Evolutionary conservation across 1,140 invertebrate genomes (phyloP), one percentile per base, ranked within the genome.

Genomic region (Bombyx mandarina): DNA sequence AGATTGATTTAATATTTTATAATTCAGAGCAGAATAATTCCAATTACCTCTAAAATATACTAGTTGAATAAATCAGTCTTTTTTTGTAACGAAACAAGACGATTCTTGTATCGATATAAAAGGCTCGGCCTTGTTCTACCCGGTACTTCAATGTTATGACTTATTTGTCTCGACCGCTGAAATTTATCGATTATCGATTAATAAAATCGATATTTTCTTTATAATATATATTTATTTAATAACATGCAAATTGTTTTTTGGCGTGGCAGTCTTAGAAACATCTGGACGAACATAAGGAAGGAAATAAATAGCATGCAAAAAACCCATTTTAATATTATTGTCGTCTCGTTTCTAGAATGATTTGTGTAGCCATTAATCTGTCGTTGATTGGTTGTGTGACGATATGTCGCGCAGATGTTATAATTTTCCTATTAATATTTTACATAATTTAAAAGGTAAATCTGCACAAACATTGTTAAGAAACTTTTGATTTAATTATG

Each of bases 221-320:
- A 84, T 83, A 83, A 80, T 77, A 78, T 77, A 78, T 68, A 77
- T 77, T 73, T 73, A 78, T 75, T 82, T 75, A 77, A 80, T 75
- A 68, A 73, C 66, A 66, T 71, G 70, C 69, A 81, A 86, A 83
- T 81, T 82, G 80, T 85, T 85, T 80, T 79, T 77, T 77, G 74
- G 64, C 66, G 67, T 69, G 58, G 42, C 60, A 63, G 55, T 61
- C 60, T 56, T 63, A 63, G 61, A 65, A 70, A 56, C 64, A 64
- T 59, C 56, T 75, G 67, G 62, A 68, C 60, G 72, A 75, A 64
- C 63, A 77, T 76, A 73, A 82, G 75, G 74, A 75, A 80, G 73
- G 68, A 75, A 79, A 74, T 77, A 75, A 77, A 58, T 70, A 67
- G 53, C 65, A 57, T 8, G 10, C 26, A 51, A 51, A 51, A 74